phyloP scores from a whole-genome alignment of 2,888 invertebrate species.

The Ormyrus nitidulus region DNA sequence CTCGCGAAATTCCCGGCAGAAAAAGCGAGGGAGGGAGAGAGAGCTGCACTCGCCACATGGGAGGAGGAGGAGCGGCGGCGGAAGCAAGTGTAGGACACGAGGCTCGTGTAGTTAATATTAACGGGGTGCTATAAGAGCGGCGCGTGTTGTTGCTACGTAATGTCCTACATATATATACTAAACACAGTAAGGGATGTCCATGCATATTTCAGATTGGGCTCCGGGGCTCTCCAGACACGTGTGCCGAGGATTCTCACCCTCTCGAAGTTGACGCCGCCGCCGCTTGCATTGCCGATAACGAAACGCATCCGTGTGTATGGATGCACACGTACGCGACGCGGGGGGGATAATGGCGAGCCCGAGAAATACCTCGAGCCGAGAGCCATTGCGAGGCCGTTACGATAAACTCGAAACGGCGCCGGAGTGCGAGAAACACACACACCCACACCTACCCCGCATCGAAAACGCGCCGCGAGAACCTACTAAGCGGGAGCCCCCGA shows the following conservation, averaged over 20 bases:
- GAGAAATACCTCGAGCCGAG: constrained; percentile 42
- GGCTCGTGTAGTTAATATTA: constrained; percentile 66
- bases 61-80: neutral
- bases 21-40: neutral
- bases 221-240: constrained; percentile 18
- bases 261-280: neutral
- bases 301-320: constrained; percentile 20
- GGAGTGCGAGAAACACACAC: constrained; percentile 1
- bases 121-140: constrained; percentile 64
- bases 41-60: neutral
- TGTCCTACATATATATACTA: constrained; percentile 63
- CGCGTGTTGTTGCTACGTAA: constrained; percentile 71
- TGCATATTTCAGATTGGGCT: constrained; percentile 68
- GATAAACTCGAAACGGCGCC: constrained; percentile 31
- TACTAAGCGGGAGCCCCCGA: constrained; percentile 25
- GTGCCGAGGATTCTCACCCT: constrained; percentile 6
- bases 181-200: constrained; percentile 68
- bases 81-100: neutral
- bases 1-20: constrained; percentile 13
- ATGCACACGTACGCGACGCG: neutral
- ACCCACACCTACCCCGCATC: constrained; percentile 2
- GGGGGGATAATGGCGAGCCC: constrained; percentile 27
- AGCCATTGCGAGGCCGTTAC: constrained; percentile 41
- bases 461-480: constrained; percentile 29
- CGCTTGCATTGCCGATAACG: constrained; percentile 19